A percentile compares a stretch with the other conserved stretches of the same genome.
phyloP scores from a whole-genome alignment of 2,888 invertebrate species.

The Germaria angustata region DNA sequence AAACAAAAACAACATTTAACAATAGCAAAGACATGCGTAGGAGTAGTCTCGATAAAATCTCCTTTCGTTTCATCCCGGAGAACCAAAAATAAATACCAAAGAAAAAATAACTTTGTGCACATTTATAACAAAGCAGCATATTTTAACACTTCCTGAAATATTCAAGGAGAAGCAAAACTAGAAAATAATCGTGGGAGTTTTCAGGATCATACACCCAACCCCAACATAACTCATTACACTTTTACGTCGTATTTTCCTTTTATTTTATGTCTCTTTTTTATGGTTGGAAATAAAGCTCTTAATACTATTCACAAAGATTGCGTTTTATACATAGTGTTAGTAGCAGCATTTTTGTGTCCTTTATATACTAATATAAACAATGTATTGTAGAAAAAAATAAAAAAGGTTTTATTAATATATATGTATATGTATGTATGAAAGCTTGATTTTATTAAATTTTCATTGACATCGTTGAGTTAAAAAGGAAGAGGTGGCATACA shows the following conservation, averaged over 20 bases:
- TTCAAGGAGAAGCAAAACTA: not conserved
- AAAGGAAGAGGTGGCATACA: not conserved
- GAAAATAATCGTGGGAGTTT: conserved; percentile 19
- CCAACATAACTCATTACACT: conserved; percentile 12
- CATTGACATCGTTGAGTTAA: not conserved
- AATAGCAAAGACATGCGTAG: conserved; percentile 45
- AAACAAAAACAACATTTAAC: not conserved
- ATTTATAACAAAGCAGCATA: no score
- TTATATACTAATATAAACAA: no score
- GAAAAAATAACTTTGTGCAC: no score
- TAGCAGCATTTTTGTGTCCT: no score
- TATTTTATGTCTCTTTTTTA: not conserved
- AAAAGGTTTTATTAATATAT: not conserved
- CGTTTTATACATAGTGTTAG: not conserved
- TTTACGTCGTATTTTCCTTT: conserved; percentile 47
- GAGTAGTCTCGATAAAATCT: not conserved
- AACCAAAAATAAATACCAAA: not conserved
- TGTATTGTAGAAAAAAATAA: not conserved
- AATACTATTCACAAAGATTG: not conserved
- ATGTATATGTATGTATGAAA: no score
- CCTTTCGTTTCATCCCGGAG: not conserved
- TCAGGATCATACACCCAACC: conserved; percentile 28
- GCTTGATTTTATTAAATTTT: no score
- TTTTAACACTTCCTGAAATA: no score
- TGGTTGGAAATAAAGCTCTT: not conserved